Evolutionary conservation across 2,797 vertebrate genomes (phyloP).

Genomic region (Cryptoprocta ferox): DNA sequence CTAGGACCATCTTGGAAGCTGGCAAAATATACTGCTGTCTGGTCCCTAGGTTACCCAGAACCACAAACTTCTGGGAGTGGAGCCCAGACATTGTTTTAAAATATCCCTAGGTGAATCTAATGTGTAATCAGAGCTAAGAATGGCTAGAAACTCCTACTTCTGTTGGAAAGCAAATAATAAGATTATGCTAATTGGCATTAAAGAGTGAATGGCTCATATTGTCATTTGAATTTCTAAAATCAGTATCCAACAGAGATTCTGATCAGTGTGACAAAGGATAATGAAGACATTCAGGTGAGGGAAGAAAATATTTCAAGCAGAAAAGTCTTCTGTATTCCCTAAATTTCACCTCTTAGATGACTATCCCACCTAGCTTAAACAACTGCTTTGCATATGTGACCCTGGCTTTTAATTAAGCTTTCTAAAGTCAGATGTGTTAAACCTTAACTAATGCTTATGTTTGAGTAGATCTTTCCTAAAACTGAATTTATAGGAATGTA

Average conservation of each 20-base stretch:
- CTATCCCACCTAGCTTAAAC: not conserved
- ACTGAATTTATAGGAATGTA: not conserved
- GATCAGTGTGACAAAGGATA: not conserved
- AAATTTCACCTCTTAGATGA: not conserved
- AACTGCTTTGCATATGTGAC: not conserved
- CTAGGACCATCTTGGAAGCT: not conserved
- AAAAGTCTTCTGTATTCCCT: not conserved
- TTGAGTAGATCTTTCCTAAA: constrained; percentile 15
- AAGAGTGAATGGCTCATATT: not conserved
- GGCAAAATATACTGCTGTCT: not conserved
- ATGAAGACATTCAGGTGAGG: not conserved
- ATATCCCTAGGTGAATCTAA: not conserved
- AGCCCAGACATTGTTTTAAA: not conserved
- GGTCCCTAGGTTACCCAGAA: not conserved
- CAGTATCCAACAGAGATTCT: not conserved
- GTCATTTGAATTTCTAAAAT: constrained; percentile 27
- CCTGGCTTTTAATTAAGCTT: not conserved
- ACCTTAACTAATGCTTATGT: not conserved
- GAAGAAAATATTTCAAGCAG: not conserved
- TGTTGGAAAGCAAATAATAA: not conserved
- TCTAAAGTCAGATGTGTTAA: not conserved
- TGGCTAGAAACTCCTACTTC: not conserved
- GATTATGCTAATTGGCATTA: not conserved
- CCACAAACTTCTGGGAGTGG: not conserved
- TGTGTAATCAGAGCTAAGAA: not conserved